A percentile compares a stretch with the other conserved stretches of the same genome.
Conservation (phyloP, 2,113 vertebrate species). For the Sisor rabdophorus region DNA sequence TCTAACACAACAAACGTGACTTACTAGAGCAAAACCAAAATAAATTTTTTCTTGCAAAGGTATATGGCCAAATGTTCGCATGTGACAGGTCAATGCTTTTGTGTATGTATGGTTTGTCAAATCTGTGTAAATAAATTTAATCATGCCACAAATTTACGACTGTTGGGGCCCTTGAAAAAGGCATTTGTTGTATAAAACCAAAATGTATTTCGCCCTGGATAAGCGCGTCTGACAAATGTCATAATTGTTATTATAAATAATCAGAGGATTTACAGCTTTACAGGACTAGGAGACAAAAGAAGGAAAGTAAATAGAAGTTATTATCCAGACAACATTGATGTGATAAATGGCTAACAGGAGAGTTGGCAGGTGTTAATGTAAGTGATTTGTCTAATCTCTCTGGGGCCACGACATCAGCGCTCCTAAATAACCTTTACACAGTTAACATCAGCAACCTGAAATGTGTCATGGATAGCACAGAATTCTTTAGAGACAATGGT, state of each 20-base stretch:
- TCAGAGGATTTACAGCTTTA: constrained; percentile 26
- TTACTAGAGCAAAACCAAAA: constrained; percentile 20
- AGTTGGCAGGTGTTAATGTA: constrained; percentile 69
- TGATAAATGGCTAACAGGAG: constrained; percentile 72
- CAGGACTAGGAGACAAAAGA: constrained; percentile 9
- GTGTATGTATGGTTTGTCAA: too few relatives aligned
- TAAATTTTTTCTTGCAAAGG: constrained; percentile 13
- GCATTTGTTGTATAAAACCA: too few relatives aligned
- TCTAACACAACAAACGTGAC: constrained; percentile 10
- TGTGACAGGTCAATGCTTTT: too few relatives aligned
- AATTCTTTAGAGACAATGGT: background rate
- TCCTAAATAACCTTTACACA: constrained; percentile 2
- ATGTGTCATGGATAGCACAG: constrained; percentile 53
- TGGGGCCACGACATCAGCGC: constrained; percentile 9
- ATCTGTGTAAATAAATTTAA: too few relatives aligned
- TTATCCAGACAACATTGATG: constrained; percentile 27
- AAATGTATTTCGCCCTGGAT: too few relatives aligned
- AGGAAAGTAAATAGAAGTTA: constrained; percentile 45
- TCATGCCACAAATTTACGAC: too few relatives aligned
- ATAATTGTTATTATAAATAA: background rate
- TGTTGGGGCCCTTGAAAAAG: too few relatives aligned
- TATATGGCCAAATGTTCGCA: background rate
- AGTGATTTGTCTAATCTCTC: constrained; percentile 56
- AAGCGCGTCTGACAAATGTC: too few relatives aligned
- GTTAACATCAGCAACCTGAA: constrained; percentile 62